Evolutionary conservation across 2,888 invertebrate genomes (phyloP), one percentile per base, ranked within the genome.

Genomic region (Dolomedes plantarius): DNA sequence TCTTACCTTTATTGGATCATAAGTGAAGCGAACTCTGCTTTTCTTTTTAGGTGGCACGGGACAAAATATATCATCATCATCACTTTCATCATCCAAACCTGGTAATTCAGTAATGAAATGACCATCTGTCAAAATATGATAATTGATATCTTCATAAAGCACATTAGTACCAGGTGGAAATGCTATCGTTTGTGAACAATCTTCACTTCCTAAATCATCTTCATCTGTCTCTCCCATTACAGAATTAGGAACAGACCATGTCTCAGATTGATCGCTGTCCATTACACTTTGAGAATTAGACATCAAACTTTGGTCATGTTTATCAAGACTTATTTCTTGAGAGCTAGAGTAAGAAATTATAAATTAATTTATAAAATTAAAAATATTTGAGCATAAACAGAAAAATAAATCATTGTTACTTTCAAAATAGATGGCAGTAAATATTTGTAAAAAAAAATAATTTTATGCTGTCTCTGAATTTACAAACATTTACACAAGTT

Each of bases 51-150:
- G 71, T 41, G 86, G 85, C 28, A 88, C 74, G 76, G 79, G 71
- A 36, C 71, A 80, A 83, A 81, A 87, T 9, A 83, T 79, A 31
- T 89, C 88, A 13, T 95, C 95, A 88, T 94, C 94, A 64, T 95
- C 95, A 89, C 95, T 95, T 88, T 95, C 95, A 88, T 95, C 94
- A 82, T 95, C 82, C 50, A 92, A 88, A 23, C 92, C 92, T 19
- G 92, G 91, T 29, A 92, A 95, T 93, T 97, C 97, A 92, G 97
- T 96, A 94, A 97, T 97, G 91, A 97, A 97, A 92, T 97, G 97
- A 82, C 97, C 97, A 92, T 97, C 97, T 91, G 96, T 96, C 90
- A 96, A 96, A 91, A 96, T 96, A 65, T 89, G 89, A 69, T 87
- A 88, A 50, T 89, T 89, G 29, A 87, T 62, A 73, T 88, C 82